Conservation (phyloP, 2,797 vertebrate genomes). For the Myotis myotis region DNA sequence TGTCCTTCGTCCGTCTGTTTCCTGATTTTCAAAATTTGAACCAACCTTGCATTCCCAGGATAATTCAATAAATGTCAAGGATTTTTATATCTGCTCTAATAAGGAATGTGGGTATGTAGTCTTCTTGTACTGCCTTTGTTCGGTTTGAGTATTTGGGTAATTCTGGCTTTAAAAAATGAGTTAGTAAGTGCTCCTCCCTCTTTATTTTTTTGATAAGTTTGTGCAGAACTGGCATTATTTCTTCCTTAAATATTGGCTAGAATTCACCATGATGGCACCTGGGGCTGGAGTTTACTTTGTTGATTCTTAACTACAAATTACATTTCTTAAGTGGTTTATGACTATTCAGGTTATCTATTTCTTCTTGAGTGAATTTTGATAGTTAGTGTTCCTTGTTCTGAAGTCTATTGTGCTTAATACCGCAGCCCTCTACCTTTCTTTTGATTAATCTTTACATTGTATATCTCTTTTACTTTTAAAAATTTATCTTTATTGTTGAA, state of each 20-base stretch:
- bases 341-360: background rate
- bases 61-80: background rate
- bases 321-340: background rate
- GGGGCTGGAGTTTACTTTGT: background rate
- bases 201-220: background rate
- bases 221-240: background rate
- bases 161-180: background rate
- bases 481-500: background rate
- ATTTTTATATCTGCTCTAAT: background rate
- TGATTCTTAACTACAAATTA: slow-evolving; percentile 19
- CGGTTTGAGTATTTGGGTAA: background rate
- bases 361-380: background rate
- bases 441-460: background rate
- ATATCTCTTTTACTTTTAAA: background rate
- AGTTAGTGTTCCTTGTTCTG: background rate
- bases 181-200: background rate
- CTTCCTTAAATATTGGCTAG: background rate
- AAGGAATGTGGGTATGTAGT: background rate
- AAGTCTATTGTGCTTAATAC: background rate
- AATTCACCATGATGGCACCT: background rate
- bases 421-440: background rate
- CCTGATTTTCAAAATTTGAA: background rate
- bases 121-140: background rate
- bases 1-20: slow-evolving; percentile 27
- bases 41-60: background rate